These are phyloP conservation scores for Osmerus eperlanus DNA, from an alignment of 2,113 vertebrate species.

Conservation along the genomic window DNA sequence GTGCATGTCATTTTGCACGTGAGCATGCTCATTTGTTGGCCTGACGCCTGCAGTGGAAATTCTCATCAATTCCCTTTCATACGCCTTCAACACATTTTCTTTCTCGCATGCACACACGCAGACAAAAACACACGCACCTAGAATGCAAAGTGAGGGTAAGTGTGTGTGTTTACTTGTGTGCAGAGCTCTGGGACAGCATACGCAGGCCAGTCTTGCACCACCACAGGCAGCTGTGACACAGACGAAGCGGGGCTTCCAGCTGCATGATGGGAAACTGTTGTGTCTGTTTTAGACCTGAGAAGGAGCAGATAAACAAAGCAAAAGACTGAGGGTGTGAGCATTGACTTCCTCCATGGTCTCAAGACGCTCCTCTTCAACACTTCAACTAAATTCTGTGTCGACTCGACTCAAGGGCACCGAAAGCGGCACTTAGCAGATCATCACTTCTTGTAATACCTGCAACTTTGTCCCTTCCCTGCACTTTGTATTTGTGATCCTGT, in stretches of 20 bases:
- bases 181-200: constrained; percentile 51
- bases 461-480: too few relatives aligned
- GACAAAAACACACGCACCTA: background rate
- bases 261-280: constrained; percentile 53
- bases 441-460: too few relatives aligned
- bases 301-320: constrained; percentile 3
- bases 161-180: constrained; percentile 51
- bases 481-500: too few relatives aligned
- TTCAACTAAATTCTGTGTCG: too few relatives aligned
- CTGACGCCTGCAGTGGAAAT: too few relatives aligned
- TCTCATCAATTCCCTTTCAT: background rate
- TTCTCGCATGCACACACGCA: background rate
- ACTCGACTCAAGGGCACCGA: too few relatives aligned
- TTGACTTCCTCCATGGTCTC: background rate
- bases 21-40: background rate
- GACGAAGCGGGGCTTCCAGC: constrained; percentile 62
- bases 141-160: background rate
- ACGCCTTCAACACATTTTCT: background rate
- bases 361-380: too few relatives aligned
- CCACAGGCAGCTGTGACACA: constrained; percentile 68
- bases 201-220: constrained; percentile 57
- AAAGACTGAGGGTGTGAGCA: background rate
- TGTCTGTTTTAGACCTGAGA: constrained; percentile 7
- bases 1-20: background rate
- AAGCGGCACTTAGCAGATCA: too few relatives aligned